phyloP scores from a whole-genome alignment of 2,888 invertebrate genomes.

The Eledona agricola region DNA sequence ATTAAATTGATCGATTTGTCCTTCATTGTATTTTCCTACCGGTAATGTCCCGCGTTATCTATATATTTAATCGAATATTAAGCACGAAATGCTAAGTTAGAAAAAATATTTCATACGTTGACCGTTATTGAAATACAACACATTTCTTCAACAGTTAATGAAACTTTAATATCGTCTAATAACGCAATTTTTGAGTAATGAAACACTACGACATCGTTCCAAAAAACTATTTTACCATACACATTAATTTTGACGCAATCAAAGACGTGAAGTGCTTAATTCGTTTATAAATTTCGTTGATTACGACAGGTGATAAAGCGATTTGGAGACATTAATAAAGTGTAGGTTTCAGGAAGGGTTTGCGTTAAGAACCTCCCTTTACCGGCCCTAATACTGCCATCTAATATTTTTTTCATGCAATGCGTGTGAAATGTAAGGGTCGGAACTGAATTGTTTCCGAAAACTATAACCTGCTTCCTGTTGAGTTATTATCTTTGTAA shows the following conservation, averaged over 20 bases:
- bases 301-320: conserved; percentile 9
- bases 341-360: conserved; percentile 38
- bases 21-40: conserved; percentile 37
- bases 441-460: conserved; percentile 46
- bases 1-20: conserved; percentile 41
- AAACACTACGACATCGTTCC: background rate
- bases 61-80: conserved; percentile 34
- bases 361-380: conserved; percentile 40
- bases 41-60: conserved; percentile 34
- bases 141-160: conserved; percentile 8
- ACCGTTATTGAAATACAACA: conserved; percentile 13
- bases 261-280: conserved; percentile 5
- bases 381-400: conserved; percentile 40
- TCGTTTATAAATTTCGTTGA: conserved; percentile 3
- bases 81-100: conserved; percentile 32
- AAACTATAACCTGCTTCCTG: conserved; percentile 45
- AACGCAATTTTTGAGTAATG: conserved; percentile 5
- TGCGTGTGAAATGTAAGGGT: conserved; percentile 45
- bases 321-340: conserved; percentile 20
- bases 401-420: conserved; percentile 44
- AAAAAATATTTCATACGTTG: conserved; percentile 21
- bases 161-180: conserved; percentile 11
- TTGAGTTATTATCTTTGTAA: conserved; percentile 38
- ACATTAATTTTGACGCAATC: conserved; percentile 10
- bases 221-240: conserved; percentile 10